phyloP scores from a whole-genome alignment of 35 echinoderm and acorn worm species.

The Apostichopus japonicus region DNA sequence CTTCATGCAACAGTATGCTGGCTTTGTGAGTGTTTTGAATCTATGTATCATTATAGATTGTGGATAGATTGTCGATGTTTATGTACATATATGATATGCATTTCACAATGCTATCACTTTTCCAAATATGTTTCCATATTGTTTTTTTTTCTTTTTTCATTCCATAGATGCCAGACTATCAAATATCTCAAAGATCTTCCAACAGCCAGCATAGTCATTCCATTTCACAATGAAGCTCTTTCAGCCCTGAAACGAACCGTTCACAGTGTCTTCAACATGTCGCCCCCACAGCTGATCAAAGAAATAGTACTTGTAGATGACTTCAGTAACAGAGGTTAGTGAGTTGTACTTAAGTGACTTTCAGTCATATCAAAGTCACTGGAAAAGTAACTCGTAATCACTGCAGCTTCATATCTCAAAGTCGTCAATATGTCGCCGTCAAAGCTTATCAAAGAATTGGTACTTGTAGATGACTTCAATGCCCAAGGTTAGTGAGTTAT shows the following conservation, averaged over 20 bases:
- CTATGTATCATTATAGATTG: too few relatives aligned
- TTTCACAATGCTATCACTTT: too few relatives aligned
- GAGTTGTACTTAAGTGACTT: too few relatives aligned
- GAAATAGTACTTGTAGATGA: constrained; percentile 95
- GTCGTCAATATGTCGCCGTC: constrained; percentile 86
- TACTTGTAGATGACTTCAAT: constrained; percentile 95
- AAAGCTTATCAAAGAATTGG: constrained; percentile 83
- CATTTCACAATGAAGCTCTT: constrained; percentile 97
- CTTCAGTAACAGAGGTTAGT: constrained; percentile 86
- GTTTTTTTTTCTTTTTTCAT: background rate
- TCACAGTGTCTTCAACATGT: constrained; percentile 93
- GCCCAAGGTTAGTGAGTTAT: constrained; percentile 70
- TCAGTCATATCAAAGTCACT: too few relatives aligned
- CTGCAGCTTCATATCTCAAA: constrained; percentile 52
- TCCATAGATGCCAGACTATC: constrained; percentile 79
- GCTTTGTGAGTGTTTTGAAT: too few relatives aligned
- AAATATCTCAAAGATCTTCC: constrained; percentile 90
- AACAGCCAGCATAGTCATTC: constrained; percentile 85
- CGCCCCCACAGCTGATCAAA: constrained; percentile 78
- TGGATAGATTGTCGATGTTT: too few relatives aligned
- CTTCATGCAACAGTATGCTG: too few relatives aligned
- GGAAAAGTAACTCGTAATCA: too few relatives aligned
- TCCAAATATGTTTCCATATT: background rate
- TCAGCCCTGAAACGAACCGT: constrained; percentile 90
- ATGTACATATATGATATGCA: too few relatives aligned